Percentiles rank a stretch among this genome's conserved stretches.
phyloP scores from a whole-genome alignment of 2,113 vertebrate genomes.

The Lagopus muta region DNA sequence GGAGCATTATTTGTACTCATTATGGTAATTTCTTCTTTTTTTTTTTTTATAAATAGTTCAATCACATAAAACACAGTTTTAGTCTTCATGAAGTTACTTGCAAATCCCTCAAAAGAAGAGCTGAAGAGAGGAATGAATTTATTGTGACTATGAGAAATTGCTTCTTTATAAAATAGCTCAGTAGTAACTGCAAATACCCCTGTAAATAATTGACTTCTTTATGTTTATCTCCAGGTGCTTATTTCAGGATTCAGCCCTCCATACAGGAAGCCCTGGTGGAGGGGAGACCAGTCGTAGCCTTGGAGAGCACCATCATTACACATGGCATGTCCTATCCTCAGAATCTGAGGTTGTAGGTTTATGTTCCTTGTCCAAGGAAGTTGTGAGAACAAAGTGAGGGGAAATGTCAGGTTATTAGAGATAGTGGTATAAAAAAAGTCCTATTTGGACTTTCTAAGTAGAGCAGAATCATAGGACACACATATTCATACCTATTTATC shows the following conservation, averaged over 20 bases:
- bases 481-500: not conserved
- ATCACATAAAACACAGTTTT: not conserved
- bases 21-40: not conserved
- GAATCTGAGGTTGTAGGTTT: conserved; percentile 84
- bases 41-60: not conserved
- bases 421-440: not conserved
- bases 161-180: not conserved
- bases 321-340: conserved; percentile 92
- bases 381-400: not conserved
- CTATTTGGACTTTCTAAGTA: not conserved
- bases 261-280: conserved; percentile 83
- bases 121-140: not conserved
- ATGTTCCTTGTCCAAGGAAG: not conserved
- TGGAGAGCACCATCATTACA: conserved; percentile 92
- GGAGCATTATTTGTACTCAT: not conserved
- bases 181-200: not conserved
- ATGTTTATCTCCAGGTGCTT: conserved; percentile 69
- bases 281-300: conserved; percentile 84
- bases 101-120: not conserved
- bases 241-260: conserved; percentile 82
- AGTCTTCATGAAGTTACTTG: not conserved
- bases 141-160: not conserved
- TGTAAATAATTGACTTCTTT: not conserved
- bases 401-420: not conserved
- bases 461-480: not conserved